These are phyloP conservation scores for Hypanus sabinus DNA, from an alignment of 2,113 vertebrate genomes.

Conservation along the genomic window DNA sequence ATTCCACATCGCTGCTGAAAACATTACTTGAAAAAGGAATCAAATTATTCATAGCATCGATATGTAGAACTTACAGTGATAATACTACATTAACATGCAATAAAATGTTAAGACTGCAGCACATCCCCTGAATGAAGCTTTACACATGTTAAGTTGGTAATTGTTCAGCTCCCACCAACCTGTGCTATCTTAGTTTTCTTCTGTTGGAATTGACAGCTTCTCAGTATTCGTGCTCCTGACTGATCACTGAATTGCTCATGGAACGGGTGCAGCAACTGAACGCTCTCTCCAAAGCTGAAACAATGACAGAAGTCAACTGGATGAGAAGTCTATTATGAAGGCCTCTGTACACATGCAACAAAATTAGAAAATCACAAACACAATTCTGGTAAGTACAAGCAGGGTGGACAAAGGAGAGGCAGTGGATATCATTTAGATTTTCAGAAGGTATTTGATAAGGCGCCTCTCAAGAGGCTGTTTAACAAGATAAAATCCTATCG, in stretches of 20 bases:
- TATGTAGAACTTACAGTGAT: neutral
- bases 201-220: slow-evolving; percentile 90
- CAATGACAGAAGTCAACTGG: neutral
- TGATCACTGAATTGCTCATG: slow-evolving; percentile 85
- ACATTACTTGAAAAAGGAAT: no score
- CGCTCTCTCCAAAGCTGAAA: slow-evolving; percentile 83
- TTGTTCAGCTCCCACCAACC: slow-evolving; percentile 51
- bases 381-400: neutral
- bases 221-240: slow-evolving; percentile 77
- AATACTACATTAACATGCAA: neutral
- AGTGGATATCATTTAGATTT: no score
- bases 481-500: no score
- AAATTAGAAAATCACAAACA: neutral
- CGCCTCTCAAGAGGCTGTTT: no score
- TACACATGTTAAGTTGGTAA: neutral
- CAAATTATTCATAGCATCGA: no score
- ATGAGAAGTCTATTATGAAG: neutral
- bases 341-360: neutral
- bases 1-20: no score
- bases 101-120: neutral
- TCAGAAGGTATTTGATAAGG: no score
- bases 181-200: slow-evolving; percentile 96
- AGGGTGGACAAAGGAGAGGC: no score
- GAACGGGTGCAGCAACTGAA: slow-evolving; percentile 88
- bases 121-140: neutral